phyloP scores from a whole-genome alignment of 2,888 invertebrate species.

The Pyralis farinalis region DNA sequence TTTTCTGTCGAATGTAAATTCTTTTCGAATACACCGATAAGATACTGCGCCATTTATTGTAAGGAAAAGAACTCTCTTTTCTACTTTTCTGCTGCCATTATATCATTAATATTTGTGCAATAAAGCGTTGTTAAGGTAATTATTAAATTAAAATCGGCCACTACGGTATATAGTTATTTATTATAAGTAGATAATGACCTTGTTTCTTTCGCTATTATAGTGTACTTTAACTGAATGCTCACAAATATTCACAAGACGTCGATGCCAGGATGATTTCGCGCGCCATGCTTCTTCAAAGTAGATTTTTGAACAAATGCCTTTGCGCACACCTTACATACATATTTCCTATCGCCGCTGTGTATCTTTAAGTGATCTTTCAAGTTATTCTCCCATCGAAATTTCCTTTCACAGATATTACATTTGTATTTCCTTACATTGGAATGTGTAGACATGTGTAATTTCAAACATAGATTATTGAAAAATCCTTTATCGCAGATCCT shows the following conservation, averaged over 20 bases:
- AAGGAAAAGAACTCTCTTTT: too few relatives aligned
- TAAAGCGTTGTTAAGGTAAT: too few relatives aligned
- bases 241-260: slow-evolving; percentile 10
- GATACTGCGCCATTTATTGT: too few relatives aligned
- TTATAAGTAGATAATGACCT: too few relatives aligned
- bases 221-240: too few relatives aligned
- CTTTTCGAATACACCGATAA: too few relatives aligned
- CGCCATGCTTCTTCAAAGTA: slow-evolving; percentile 52
- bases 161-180: too few relatives aligned
- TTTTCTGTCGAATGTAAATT: too few relatives aligned
- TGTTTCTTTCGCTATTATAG: too few relatives aligned
- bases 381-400: slow-evolving; percentile 35
- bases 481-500: slow-evolving; percentile 71
- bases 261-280: slow-evolving; percentile 41
- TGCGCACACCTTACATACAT: slow-evolving; percentile 53
- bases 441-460: slow-evolving; percentile 32
- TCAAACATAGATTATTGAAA: slow-evolving; percentile 35
- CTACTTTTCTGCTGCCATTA: too few relatives aligned
- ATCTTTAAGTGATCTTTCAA: slow-evolving; percentile 34
- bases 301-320: slow-evolving; percentile 60
- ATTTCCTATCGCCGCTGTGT: slow-evolving; percentile 54
- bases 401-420: slow-evolving; percentile 27
- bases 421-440: slow-evolving; percentile 25
- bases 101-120: too few relatives aligned
- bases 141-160: too few relatives aligned